phyloP scores from a whole-genome alignment of 1,140 invertebrate species.

The Leptestheria dahalacensis region DNA sequence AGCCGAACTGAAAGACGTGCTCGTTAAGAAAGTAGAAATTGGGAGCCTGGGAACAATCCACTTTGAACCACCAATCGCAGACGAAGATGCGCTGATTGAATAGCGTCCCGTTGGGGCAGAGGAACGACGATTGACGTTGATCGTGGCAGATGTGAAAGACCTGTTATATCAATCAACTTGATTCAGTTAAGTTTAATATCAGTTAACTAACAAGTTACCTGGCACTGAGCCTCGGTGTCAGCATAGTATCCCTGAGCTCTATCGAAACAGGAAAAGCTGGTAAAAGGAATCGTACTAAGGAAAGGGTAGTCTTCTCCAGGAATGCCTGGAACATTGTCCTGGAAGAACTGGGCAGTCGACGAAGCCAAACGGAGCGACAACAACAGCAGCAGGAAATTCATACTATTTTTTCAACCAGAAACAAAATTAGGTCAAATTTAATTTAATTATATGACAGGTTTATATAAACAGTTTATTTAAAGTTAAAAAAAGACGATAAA shows the following conservation, averaged over 20 bases:
- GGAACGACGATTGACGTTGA: constrained; percentile 34
- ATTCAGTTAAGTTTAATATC: background rate
- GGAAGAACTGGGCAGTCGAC: background rate
- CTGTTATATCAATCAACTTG: constrained; percentile 21
- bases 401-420: background rate
- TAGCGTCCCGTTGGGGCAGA: constrained; percentile 40
- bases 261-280: constrained; percentile 53
- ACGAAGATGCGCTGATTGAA: constrained; percentile 41
- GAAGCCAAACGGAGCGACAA: background rate
- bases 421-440: no score
- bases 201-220: constrained; percentile 28
- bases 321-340: constrained; percentile 33
- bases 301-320: constrained; percentile 62
- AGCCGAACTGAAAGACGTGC: background rate
- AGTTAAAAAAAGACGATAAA: no score
- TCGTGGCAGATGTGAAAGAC: constrained; percentile 42
- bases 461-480: no score
- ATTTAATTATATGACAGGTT: no score
- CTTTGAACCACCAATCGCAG: constrained; percentile 42
- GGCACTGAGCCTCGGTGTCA: constrained; percentile 67
- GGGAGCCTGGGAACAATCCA: constrained; percentile 31
- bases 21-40: constrained; percentile 32
- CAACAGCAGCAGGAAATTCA: background rate
- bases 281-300: constrained; percentile 53
- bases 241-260: constrained; percentile 64